Conservation (phyloP, 2,113 vertebrate species). For the Tapirus terrestris region DNA sequence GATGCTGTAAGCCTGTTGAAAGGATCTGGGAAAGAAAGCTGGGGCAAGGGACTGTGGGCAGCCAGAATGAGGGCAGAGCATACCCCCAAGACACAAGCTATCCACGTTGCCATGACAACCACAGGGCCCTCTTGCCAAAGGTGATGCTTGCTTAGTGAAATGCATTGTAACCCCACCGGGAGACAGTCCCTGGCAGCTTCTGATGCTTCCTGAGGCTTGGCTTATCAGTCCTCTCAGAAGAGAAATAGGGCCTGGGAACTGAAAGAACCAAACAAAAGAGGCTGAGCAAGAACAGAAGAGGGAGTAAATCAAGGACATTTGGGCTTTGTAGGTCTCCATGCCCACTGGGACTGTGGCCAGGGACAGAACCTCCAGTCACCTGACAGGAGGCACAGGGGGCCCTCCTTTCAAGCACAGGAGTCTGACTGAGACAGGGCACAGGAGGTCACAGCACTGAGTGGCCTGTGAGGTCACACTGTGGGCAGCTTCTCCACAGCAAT, state of each 20-base stretch:
- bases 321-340: slow-evolving; percentile 43
- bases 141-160: slow-evolving; percentile 31
- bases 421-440: slow-evolving; percentile 54
- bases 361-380: slow-evolving; percentile 70
- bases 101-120: not conserved
- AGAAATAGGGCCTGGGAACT: not conserved
- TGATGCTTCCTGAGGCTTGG: not conserved
- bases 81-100: not conserved
- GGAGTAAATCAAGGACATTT: not conserved
- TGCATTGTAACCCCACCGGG: not conserved
- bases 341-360: slow-evolving; percentile 41
- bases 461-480: slow-evolving; percentile 52
- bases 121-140: slow-evolving; percentile 30
- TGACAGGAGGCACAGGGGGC: slow-evolving; percentile 44
- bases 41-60: not conserved
- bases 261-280: not conserved
- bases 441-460: slow-evolving; percentile 57
- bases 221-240: not conserved
- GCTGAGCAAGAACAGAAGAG: not conserved
- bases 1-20: not conserved
- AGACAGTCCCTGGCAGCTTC: not conserved
- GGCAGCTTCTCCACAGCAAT: slow-evolving; percentile 39
- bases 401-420: slow-evolving; percentile 57
- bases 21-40: slow-evolving; percentile 44
- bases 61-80: not conserved